Evolutionary conservation across 2,888 invertebrate genomes (phyloP), one percentile per base, ranked within the genome.

Genomic region (Liposcelis brunnea): DNA sequence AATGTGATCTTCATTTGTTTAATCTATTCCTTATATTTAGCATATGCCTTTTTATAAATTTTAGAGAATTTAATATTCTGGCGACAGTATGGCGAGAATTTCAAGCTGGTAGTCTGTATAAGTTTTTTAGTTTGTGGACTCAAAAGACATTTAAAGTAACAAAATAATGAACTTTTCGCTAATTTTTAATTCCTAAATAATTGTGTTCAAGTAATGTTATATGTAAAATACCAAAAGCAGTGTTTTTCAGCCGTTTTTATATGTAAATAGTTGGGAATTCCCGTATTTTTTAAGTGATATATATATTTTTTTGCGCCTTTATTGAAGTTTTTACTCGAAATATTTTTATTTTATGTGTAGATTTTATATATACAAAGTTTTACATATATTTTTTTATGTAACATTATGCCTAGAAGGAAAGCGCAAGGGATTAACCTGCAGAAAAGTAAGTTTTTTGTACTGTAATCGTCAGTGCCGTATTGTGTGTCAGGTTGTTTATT

Each of bases 331-430:
- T 6, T 16, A 10, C 10, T 10, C 10, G 32, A 15, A 16, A 35
- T 35, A 35, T 35, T 35, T 35, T 35, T 35, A 10, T 35, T 35
- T 35, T 26, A 26, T 26, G 26, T 26, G 26, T 26, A 26, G 26
- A 6, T 26, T 26, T 26, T 26, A 26, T 26, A 26, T 26, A 26
- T 26, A 26, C 8, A 8, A 26, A 26, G 8, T 26, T 26, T 26
- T 26, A 26, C 8, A 26, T 26, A 26, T 26, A 26, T 26, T 26
- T 26, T 26, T 26, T 4, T 26, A 26, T 26, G 26, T 35, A 26
- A 37, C 46, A 46, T 40, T 35, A 50, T 50, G 50, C 51, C 49
- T 37, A 46, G 47, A 45, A 47, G 48, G 46, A 49, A 49, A 43
- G 45, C 47, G 8, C 46, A 48, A 18, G 44, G 48, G 40, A 44